phyloP scores from a whole-genome alignment of 2,888 invertebrate species.

The Rotaria sp. region DNA sequence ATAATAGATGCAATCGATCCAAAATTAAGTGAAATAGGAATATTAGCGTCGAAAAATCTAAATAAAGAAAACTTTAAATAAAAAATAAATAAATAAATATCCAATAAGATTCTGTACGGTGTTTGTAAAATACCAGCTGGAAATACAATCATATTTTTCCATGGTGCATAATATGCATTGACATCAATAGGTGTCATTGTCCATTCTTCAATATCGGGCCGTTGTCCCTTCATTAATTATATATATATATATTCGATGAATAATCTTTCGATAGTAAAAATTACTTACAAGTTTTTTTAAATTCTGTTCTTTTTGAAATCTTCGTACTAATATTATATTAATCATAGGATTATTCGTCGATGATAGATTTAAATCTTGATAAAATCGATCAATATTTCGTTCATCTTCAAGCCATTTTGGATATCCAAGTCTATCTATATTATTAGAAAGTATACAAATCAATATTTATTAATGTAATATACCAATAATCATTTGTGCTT shows the following conservation, averaged over 20 bases:
- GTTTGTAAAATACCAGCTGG: constrained; percentile 49
- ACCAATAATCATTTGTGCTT: constrained; percentile 43
- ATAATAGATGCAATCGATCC: constrained; percentile 52
- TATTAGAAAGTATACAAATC: not conserved
- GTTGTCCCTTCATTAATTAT: not conserved
- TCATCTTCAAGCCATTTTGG: constrained; percentile 48
- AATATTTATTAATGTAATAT: not conserved
- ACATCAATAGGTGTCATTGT: constrained; percentile 47
- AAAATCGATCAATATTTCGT: constrained; percentile 46
- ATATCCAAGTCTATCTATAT: constrained; percentile 46
- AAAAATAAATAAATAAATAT: not conserved
- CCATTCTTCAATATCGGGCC: constrained; percentile 46
- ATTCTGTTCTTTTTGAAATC: constrained; percentile 45
- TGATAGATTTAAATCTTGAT: constrained; percentile 44
- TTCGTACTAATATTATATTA: constrained; percentile 46
- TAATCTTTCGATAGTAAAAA: constrained; percentile 44
- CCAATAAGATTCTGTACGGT: constrained; percentile 47
- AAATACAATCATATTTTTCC: constrained; percentile 48
- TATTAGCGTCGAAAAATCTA: not conserved
- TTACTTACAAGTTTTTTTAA: constrained; percentile 45
- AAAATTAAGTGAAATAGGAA: constrained; percentile 44
- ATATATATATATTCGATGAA: not conserved
- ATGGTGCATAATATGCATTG: constrained; percentile 49
- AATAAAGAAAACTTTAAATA: constrained; percentile 46
- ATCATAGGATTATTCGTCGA: constrained; percentile 47